Evolutionary conservation across 2,888 invertebrate species (phyloP).

Genomic region (Agrenia bidenticulata): DNA sequence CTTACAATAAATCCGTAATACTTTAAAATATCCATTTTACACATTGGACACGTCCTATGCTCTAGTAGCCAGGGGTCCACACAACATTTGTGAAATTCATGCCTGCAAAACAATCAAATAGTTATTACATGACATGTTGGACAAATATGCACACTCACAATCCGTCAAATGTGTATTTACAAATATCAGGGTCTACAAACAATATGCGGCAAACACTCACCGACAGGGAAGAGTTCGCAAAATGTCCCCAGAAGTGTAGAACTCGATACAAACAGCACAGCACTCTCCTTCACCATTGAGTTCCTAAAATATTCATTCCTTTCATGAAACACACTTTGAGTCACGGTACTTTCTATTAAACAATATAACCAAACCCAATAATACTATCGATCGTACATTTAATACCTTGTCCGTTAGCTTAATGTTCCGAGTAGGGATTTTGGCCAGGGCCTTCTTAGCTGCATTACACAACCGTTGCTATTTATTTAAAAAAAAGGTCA

Average conservation of each 20-base stretch:
- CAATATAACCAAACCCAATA: background rate
- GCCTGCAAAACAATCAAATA: slow-evolving; percentile 63
- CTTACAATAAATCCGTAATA: slow-evolving; percentile 84
- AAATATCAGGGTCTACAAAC: background rate
- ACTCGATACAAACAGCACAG: slow-evolving; percentile 93
- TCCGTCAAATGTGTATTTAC: background rate
- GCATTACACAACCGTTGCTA: slow-evolving; percentile 87
- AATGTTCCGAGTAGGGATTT: slow-evolving; percentile 86
- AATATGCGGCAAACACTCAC: slow-evolving; percentile 60
- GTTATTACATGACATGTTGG: too few species aligned
- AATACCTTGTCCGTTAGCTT: slow-evolving; percentile 81
- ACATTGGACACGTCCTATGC: slow-evolving; percentile 94
- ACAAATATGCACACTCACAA: background rate
- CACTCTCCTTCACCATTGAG: slow-evolving; percentile 81
- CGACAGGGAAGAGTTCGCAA: slow-evolving; percentile 87
- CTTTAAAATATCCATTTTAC: slow-evolving; percentile 92
- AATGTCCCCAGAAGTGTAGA: slow-evolving; percentile 82
- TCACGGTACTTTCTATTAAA: too few species aligned
- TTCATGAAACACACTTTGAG: slow-evolving; percentile 14
- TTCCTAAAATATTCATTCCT: slow-evolving; percentile 66
- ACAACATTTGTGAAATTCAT: slow-evolving; percentile 92
- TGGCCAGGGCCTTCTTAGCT: slow-evolving; percentile 88
- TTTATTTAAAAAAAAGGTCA: slow-evolving; percentile 54
- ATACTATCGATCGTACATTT: background rate
- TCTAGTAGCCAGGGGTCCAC: slow-evolving; percentile 95